phyloP scores from a whole-genome alignment of 2,113 vertebrate genomes.

The Catagonus wagneri region DNA sequence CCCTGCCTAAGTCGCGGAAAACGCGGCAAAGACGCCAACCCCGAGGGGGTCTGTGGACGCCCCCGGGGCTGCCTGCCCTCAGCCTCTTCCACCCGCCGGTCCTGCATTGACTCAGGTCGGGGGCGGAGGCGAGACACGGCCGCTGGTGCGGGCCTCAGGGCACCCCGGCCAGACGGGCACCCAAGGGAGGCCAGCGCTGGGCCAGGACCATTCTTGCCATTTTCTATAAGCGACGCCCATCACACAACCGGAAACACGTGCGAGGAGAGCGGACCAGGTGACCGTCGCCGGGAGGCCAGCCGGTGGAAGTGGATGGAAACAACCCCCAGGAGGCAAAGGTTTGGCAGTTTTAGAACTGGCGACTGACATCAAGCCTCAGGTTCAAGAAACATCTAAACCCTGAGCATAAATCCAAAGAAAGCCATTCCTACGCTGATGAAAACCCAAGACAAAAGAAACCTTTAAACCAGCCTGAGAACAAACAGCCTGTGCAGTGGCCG shows the following conservation, averaged over 20 bases:
- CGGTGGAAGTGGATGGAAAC: accelerated
- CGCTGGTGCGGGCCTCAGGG: no score
- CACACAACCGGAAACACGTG: not conserved
- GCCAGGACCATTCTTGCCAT: accelerated
- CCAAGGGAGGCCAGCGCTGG: not conserved
- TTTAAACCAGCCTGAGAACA: not conserved
- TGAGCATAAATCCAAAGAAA: not conserved
- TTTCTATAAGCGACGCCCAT: accelerated
- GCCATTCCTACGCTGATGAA: no score
- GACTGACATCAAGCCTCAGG: not conserved
- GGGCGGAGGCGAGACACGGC: no score
- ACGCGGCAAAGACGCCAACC: no score
- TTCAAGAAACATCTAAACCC: not conserved
- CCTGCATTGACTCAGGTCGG: accelerated
- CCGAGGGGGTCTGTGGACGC: accelerated
- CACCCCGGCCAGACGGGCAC: no score
- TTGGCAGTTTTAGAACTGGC: not conserved
- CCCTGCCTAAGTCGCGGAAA: not conserved
- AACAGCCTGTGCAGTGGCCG: accelerated
- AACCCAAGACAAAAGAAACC: not conserved
- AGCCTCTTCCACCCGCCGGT: not conserved
- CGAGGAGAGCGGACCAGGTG: not conserved
- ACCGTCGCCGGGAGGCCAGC: no score
- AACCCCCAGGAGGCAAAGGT: accelerated
- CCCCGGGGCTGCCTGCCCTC: not conserved